Percentiles rank a stretch among this genome's conserved stretches.
phyloP scores from a whole-genome alignment of 23 tunicate genomes.

The Halocynthia roretzi region DNA sequence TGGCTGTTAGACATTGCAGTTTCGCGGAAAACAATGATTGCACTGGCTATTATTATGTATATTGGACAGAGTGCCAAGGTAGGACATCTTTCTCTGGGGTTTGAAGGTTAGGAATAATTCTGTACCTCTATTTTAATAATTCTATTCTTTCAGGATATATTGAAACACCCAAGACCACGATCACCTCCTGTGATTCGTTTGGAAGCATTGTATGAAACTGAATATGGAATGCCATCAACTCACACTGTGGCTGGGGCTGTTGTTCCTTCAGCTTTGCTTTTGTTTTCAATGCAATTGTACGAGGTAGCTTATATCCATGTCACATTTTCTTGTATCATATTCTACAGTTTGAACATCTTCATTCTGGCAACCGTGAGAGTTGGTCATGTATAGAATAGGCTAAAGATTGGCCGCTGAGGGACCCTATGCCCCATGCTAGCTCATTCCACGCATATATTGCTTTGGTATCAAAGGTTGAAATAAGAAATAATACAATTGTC shows the following conservation, averaged over 20 bases:
- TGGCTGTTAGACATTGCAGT: conserved; percentile 57
- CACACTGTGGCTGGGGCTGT: conserved; percentile 59
- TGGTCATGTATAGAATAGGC: too few species aligned
- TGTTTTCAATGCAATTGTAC: conserved; percentile 28
- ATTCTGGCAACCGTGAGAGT: too few species aligned
- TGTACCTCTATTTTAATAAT: not conserved
- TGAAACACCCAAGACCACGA: conserved; percentile 55
- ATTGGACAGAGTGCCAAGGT: conserved; percentile 89
- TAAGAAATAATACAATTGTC: too few species aligned
- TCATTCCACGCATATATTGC: too few species aligned
- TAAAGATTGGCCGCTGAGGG: too few species aligned
- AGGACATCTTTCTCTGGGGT: not conserved
- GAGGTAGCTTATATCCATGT: conserved; percentile 22
- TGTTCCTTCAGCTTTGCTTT: conserved; percentile 55
- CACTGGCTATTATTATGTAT: conserved; percentile 52
- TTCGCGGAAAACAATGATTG: conserved; percentile 55
- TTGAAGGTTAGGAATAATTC: too few species aligned
- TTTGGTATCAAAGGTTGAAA: too few species aligned
- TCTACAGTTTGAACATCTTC: too few species aligned
- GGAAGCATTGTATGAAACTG: conserved; percentile 72
- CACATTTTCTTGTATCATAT: too few species aligned
- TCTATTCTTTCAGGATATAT: conserved; percentile 39
- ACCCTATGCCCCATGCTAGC: too few species aligned
- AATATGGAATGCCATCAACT: conserved; percentile 96
- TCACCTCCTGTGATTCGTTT: conserved; percentile 83